phyloP scores from a whole-genome alignment of 1,140 invertebrate species.

The Pseudomyrmex cubaensis region DNA sequence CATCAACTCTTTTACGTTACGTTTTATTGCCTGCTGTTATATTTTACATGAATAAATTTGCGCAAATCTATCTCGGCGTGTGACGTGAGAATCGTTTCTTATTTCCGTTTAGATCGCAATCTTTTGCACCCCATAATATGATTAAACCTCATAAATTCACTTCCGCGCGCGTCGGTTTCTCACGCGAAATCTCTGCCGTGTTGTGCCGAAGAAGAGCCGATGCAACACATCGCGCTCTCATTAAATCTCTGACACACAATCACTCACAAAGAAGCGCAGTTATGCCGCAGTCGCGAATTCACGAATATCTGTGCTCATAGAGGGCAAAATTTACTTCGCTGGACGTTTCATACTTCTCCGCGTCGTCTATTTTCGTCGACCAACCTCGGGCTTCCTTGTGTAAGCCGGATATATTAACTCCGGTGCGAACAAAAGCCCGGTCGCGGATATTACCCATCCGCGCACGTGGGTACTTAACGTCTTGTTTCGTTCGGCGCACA shows the following conservation, averaged over 20 bases:
- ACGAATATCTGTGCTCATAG: not conserved
- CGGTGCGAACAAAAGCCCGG: not conserved
- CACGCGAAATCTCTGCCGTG: constrained; percentile 16
- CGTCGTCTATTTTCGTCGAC: constrained; percentile 22
- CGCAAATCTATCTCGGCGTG: too few species aligned
- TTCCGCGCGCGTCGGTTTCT: not conserved
- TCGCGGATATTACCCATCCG: not conserved
- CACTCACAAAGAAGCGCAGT: not conserved
- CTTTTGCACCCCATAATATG: too few species aligned
- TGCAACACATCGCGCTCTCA: not conserved
- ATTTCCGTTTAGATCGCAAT: too few species aligned
- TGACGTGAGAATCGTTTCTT: too few species aligned
- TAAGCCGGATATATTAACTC: not conserved
- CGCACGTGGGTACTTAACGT: constrained; percentile 13
- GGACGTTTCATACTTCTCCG: not conserved
- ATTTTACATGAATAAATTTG: too few species aligned
- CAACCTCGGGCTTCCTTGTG: not conserved
- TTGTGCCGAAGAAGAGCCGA: too few species aligned
- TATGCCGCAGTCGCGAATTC: too few species aligned
- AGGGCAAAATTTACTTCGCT: not conserved
- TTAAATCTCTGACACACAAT: constrained; percentile 16
- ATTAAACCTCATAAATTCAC: not conserved
- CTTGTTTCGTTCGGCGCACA: not conserved
- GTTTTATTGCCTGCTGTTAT: too few species aligned
- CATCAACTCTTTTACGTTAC: too few species aligned